Base-by-base conservation (phyloP, 2,797 vertebrate species). In the Xerus rutilus region DNA sequence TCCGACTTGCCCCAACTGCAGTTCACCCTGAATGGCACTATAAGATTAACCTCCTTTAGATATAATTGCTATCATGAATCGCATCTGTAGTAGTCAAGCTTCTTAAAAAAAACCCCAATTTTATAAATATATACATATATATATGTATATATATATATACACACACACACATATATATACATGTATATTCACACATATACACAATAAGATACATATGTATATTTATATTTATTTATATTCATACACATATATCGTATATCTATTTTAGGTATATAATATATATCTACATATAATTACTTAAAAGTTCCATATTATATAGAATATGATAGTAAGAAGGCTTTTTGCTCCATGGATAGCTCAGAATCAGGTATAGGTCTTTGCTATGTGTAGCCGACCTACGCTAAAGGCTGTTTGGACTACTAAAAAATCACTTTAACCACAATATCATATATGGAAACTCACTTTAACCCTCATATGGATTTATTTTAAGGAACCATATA, bases 31-130 rank as follows among this genome's bases (percentile, higher is more conserved):
- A 11, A 54, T 14, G 57, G 12, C 49, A 89, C 8, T 79, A 6
- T 96, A 91, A 72, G 7, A 69, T 57, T 93, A 94, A 65, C 25
- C 10, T 93, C 72, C 64, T 87, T 94, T 91, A 91, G 81, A 76
- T n/a, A 43, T 69, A 62, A 32, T 76, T 85, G 25, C 82, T 57
- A 76, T 74, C 8, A 83, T 67, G 76, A 79, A 88, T 83, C 32
- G 15, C 21, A 67, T 86, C 72, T 74, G 8, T 59, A 39, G 65
- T 78, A 52, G 21, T 59, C 17, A 64, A 77, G 2, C 30, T 76
- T 92, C 72, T 92, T 62, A 21, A 62, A 25, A 62, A 59, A 23
- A 21, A 18, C 18, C 18, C 6, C 54, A 57, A 57, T 59, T 59
- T 25, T 25, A 59, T 59, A 4, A 25, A 25, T 59, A 59, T 59